Evolutionary conservation across 2,888 invertebrate species (phyloP).

Genomic region (Syrphus vitripennis): DNA sequence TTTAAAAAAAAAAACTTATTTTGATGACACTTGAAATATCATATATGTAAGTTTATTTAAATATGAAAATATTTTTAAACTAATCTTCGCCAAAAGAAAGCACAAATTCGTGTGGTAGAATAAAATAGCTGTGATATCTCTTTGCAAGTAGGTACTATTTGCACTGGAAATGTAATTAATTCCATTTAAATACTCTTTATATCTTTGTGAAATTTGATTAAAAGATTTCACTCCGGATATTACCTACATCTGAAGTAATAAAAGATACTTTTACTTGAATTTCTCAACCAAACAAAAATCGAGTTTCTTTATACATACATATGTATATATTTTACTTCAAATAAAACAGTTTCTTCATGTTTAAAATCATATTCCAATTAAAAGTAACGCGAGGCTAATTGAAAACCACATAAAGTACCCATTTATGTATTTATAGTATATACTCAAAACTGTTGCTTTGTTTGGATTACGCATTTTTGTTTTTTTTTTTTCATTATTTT

Average conservation of each 20-base stretch:
- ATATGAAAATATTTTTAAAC: background rate
- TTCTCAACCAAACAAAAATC: background rate
- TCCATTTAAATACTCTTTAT: background rate
- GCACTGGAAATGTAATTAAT: no score
- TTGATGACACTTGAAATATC: background rate
- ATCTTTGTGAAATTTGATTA: background rate
- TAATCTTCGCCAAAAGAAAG: background rate
- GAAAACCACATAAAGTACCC: constrained; percentile 48
- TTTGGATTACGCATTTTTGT: constrained; percentile 21
- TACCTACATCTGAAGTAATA: constrained; percentile 4
- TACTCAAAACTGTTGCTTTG: background rate
- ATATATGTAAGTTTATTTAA: no score
- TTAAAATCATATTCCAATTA: constrained; percentile 11
- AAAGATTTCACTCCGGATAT: background rate
- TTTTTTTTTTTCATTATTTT: constrained; percentile 17
- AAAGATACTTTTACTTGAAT: constrained; percentile 8
- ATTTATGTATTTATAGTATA: no score
- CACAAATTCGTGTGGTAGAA: background rate
- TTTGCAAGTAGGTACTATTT: no score
- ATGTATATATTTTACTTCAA: background rate
- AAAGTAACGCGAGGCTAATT: constrained; percentile 67
- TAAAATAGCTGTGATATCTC: background rate
- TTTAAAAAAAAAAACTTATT: background rate
- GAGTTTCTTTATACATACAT: background rate
- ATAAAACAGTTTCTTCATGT: constrained; percentile 19